These are phyloP conservation scores for Notodonta ziczac DNA, from an alignment of 2,888 invertebrate species.

Conservation along the genomic window DNA sequence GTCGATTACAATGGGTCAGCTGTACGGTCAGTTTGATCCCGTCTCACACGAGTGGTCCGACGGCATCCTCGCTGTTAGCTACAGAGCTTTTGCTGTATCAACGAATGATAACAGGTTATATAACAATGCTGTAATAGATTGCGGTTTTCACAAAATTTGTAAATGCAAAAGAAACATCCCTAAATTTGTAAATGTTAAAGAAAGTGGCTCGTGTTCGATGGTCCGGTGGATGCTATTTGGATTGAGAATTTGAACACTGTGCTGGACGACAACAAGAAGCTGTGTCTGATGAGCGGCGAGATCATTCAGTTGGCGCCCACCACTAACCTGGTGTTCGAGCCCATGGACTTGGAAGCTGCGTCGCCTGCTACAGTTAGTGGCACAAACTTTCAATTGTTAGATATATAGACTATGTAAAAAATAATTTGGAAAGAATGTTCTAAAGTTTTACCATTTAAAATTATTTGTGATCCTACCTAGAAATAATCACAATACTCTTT, in stretches of 20 bases:
- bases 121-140: not conserved
- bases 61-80: conserved; percentile 93
- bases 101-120: conserved; percentile 87
- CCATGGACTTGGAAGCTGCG: conserved; percentile 97
- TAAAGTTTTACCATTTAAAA: too few relatives aligned
- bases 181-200: conserved; percentile 60
- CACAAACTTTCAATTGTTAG: not conserved
- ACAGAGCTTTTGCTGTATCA: conserved; percentile 91
- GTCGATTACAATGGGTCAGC: conserved; percentile 96
- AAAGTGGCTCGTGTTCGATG: conserved; percentile 98
- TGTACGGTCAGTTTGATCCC: conserved; percentile 97
- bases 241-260: conserved; percentile 99
- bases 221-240: conserved; percentile 98
- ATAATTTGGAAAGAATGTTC: too few relatives aligned
- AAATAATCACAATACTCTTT: too few relatives aligned
- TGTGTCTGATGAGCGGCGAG: conserved; percentile 98
- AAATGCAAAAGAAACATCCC: conserved; percentile 74
- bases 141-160: too few relatives aligned
- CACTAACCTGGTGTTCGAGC: conserved; percentile 96
- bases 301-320: conserved; percentile 95
- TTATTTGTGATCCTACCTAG: too few relatives aligned
- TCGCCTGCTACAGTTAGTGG: conserved; percentile 91
- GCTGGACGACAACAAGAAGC: conserved; percentile 97
- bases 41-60: conserved; percentile 98
- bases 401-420: not conserved